phyloP scores from a whole-genome alignment of 2,797 vertebrate genomes.

The Podarcis lilfordi region DNA sequence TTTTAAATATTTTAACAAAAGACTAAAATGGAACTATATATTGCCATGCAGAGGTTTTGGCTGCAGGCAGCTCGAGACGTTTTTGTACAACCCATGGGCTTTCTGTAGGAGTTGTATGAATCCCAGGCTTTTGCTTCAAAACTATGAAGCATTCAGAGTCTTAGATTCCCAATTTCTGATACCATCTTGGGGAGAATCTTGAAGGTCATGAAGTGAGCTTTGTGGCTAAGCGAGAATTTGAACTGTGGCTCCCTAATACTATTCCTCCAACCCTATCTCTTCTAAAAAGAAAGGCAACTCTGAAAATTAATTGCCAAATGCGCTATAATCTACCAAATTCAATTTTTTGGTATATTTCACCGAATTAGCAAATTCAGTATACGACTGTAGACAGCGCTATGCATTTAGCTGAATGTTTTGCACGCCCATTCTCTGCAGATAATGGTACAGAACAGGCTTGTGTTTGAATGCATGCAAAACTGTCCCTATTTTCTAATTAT shows the following conservation, averaged over 20 bases:
- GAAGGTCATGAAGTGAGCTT: background rate
- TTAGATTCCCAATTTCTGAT: background rate
- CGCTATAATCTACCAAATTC: background rate
- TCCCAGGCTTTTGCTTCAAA: background rate
- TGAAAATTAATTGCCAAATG: background rate
- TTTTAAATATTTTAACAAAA: background rate
- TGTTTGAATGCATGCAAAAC: too few relatives aligned
- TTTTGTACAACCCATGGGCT: background rate
- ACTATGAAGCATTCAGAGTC: too few relatives aligned
- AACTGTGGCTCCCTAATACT: background rate
- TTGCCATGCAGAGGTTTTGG: background rate
- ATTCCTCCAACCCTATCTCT: background rate
- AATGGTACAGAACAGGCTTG: too few relatives aligned
- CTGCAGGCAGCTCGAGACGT: background rate
- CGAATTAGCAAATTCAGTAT: background rate
- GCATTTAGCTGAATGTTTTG: background rate
- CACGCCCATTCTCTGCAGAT: background rate
- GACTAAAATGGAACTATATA: conserved; percentile 1
- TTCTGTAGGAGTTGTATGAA: background rate
- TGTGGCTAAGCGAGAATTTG: background rate
- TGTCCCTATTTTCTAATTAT: background rate
- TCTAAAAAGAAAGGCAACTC: background rate
- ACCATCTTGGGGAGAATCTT: background rate
- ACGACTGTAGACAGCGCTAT: background rate
- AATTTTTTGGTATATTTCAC: too few relatives aligned